A percentile compares a stretch with the other conserved stretches of the same genome.
phyloP scores from a whole-genome alignment of 2,113 vertebrate genomes.

The Neodon shergylaensis region DNA sequence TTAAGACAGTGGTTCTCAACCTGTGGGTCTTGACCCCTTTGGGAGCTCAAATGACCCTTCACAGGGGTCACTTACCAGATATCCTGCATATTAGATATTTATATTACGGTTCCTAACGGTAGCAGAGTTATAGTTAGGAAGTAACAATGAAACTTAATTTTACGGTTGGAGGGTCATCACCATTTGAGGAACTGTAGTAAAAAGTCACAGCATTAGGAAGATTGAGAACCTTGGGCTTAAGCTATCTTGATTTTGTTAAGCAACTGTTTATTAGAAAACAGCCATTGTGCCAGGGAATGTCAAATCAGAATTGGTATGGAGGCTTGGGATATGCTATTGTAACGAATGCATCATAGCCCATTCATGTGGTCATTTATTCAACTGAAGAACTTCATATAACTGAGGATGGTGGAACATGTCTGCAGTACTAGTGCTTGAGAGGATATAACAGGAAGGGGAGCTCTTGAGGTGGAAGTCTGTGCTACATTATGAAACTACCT shows the following conservation, averaged over 20 bases:
- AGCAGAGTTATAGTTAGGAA: neutral
- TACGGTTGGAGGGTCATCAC: neutral
- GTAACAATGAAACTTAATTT: neutral
- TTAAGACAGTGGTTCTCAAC: neutral
- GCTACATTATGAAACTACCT: neutral
- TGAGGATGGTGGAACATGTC: neutral
- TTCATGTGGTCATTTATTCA: neutral
- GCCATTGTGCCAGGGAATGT: accelerated
- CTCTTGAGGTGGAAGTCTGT: neutral
- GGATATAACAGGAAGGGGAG: neutral
- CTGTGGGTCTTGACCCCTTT: neutral
- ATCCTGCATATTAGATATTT: neutral
- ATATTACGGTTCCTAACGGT: neutral
- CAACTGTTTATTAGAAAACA: neutral
- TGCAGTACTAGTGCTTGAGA: neutral
- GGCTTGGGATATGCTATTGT: accelerated
- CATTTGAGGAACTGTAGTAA: neutral
- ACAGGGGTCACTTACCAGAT: neutral
- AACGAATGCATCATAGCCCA: neutral
- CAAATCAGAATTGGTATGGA: neutral
- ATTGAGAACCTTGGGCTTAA: neutral
- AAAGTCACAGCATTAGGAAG: neutral
- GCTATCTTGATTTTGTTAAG: slow-evolving; percentile 14
- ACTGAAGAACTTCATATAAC: neutral
- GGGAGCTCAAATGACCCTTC: neutral